These are phyloP conservation scores for Crocodylus rhombifer DNA, from an alignment of 2,797 vertebrate species.

Conservation along the genomic window DNA sequence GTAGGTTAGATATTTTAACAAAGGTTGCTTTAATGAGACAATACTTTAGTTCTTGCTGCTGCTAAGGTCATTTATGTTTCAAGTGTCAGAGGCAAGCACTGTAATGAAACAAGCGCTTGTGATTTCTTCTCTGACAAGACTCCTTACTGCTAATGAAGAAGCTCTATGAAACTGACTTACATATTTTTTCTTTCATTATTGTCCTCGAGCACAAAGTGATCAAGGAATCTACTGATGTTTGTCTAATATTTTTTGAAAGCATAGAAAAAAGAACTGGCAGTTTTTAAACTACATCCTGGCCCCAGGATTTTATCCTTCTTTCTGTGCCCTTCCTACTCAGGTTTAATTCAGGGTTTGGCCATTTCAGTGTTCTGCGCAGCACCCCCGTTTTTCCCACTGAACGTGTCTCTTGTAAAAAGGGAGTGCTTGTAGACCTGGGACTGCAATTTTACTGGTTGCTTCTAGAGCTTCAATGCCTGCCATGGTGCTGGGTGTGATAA, in stretches of 20 bases:
- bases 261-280: not conserved
- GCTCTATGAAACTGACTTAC: not conserved
- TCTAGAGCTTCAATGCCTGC: no score
- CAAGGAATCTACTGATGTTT: conserved; percentile 26
- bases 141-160: conserved; percentile 62
- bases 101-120: conserved; percentile 47
- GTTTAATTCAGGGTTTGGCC: not conserved
- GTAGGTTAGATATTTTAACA: conserved; percentile 45
- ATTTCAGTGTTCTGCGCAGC: no score
- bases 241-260: not conserved
- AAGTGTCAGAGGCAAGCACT: conserved; percentile 23
- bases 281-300: not conserved
- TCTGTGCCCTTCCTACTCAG: not conserved
- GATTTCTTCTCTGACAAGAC: conserved; percentile 31
- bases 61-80: conserved; percentile 64
- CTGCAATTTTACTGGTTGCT: no score
- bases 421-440: no score
- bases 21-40: conserved; percentile 76
- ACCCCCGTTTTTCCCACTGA: no score
- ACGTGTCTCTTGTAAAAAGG: no score
- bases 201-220: not conserved
- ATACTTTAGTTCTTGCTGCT: conserved; percentile 27
- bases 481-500: no score
- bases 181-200: not conserved
- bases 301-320: not conserved